phyloP scores from a whole-genome alignment of 2,888 invertebrate species.

The Shargacucullia verbasci region DNA sequence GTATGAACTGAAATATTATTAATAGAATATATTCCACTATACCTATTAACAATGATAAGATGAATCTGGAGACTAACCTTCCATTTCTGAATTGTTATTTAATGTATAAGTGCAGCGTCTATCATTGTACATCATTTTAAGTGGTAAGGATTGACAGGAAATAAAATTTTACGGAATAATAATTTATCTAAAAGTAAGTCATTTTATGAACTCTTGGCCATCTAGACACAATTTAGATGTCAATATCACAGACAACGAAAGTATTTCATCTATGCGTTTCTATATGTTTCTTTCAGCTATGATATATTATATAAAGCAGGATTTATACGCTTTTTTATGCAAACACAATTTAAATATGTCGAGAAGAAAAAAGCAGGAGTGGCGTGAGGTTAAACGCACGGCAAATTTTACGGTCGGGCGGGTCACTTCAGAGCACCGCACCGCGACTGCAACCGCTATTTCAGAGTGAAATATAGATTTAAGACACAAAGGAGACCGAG shows the following conservation, averaged over 20 bases:
- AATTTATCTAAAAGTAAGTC: conserved; percentile 51
- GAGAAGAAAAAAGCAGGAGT: conserved; percentile 16
- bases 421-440: conserved; percentile 60
- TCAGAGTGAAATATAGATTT: conserved; percentile 38
- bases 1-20: conserved; percentile 30
- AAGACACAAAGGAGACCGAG: conserved; percentile 27
- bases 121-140: conserved; percentile 37
- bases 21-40: conserved; percentile 24
- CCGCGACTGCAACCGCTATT: conserved; percentile 32
- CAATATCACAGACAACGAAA: conserved; percentile 31
- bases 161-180: conserved; percentile 15
- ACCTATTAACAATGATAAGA: conserved; percentile 15
- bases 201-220: conserved; percentile 54
- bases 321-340: background rate
- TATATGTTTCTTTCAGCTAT: no score
- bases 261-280: background rate
- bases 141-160: conserved; percentile 7
- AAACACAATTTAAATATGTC: conserved; percentile 12
- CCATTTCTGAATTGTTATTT: conserved; percentile 20
- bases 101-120: conserved; percentile 14
- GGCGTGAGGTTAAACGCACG: conserved; percentile 39
- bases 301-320: background rate
- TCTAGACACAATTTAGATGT: conserved; percentile 38
- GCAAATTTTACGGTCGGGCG: conserved; percentile 58
- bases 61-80: conserved; percentile 41